Base-by-base conservation (phyloP, 2,888 invertebrate species). In the Rhabditophanes sp. region DNA sequence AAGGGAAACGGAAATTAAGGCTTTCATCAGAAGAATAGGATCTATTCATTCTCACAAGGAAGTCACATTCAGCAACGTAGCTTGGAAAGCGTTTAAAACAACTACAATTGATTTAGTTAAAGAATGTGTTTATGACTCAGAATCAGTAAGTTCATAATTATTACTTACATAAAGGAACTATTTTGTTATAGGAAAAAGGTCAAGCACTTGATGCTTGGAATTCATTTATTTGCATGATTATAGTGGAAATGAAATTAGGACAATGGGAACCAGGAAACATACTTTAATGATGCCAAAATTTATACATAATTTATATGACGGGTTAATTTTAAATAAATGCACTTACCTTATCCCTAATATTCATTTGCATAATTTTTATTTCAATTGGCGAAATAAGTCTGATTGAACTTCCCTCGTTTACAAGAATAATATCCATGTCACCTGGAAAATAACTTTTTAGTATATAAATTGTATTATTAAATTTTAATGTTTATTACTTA, bases 211-310 rank as follows among this genome's bases (percentile, higher is more conserved):
- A 56, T 15, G 46, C 50, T 9, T 58, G 58, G 58, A 52, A 45
- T 40, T 51, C 53, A n/a, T 59, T 58, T 44, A 44, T 54, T 33
- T 52, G 57, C 3, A 48, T 56, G 30, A 53, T 58, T 26, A 58
- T 58, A 23, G 47, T 50, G 31, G 57, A 58, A 42, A 58, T 58
- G 56, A 58, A 58, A 39, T 44, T 56, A 48, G 55, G 55, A 11
- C 49, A 46, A 22, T 50, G 48, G 49, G 53, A 36, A n/a, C 15
- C 17, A 19, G 29, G 32, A 15, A 28, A n/a, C n/a, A n/a, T n/a
- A n/a, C n/a, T n/a, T n/a, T n/a, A n/a, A n/a, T n/a, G n/a, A n/a
- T n/a, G n/a, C n/a, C n/a, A n/a, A n/a, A n/a, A n/a, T n/a, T n/a
- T n/a, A n/a, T n/a, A n/a, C n/a, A n/a, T n/a, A n/a, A n/a, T n/a